Evolutionary conservation across 2,797 vertebrate genomes (phyloP).

Genomic region (Mormyrus hasselquistii): DNA sequence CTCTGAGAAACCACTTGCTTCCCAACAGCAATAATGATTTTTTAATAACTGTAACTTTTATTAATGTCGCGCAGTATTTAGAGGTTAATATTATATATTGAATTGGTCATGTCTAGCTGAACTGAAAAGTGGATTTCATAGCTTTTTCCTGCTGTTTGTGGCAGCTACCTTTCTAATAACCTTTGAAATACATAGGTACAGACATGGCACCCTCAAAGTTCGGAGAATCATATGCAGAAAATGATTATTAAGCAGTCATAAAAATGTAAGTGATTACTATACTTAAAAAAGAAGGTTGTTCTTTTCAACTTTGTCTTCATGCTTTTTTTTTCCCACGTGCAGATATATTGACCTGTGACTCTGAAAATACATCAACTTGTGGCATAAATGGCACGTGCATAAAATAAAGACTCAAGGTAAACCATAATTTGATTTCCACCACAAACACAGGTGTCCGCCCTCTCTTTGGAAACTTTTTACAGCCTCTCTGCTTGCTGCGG

Average conservation of each 20-base stretch:
- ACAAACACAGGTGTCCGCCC: neutral
- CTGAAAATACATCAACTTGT: neutral
- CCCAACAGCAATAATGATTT: neutral
- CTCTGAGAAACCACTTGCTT: neutral
- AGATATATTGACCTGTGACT: neutral
- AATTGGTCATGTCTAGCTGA: neutral
- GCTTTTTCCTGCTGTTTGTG: neutral
- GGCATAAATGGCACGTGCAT: neutral
- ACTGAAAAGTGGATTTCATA: neutral
- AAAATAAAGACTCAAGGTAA: neutral
- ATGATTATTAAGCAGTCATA: neutral
- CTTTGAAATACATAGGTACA: neutral
- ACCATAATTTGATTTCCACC: neutral
- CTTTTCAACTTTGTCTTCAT: neutral
- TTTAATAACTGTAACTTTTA: neutral
- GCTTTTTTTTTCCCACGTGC: neutral
- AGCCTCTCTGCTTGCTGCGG: slow-evolving; percentile 2
- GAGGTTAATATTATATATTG: neutral
- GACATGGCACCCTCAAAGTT: neutral
- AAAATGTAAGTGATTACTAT: neutral
- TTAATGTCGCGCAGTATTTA: neutral
- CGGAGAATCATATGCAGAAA: neutral
- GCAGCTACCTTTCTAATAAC: neutral
- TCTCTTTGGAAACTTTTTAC: neutral
- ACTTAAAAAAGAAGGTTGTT: neutral